Base-by-base conservation (phyloP, 2,797 vertebrate genomes). In the Sebastes alutus region DNA sequence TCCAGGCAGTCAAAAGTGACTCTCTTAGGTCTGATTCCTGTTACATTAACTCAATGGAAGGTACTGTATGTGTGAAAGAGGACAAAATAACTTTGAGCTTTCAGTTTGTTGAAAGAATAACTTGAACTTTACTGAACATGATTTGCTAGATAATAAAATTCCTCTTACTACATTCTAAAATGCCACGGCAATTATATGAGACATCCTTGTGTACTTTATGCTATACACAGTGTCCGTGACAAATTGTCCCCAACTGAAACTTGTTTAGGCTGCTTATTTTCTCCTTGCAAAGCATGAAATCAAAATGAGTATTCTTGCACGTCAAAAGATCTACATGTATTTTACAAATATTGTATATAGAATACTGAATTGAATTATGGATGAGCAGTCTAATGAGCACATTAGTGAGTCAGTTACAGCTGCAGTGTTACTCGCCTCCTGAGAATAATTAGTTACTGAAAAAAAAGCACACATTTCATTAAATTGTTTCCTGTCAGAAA, bases 101-200 rank as follows among this genome's bases (percentile, higher is more conserved):
- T 61, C 29, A 68, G 27, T 61, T 69, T 61, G 54, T 42, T 78
- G 42, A 81, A 79, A 61, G 29, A 81, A 77, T 35, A 49, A 18
- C 66, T 77, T 83, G 61, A 85, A 82, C 80, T 85, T 88, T 83
- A 75, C 72, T 46, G 52, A 75, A 80, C 38, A 80, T 77, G 85
- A 87, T 70, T 70, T 49, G 58, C 65, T 86, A 63, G 69, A 86
- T 84, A 82, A 87, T 81, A 79, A 77, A 66, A 27, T 72, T 75
- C 42, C 75, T n/a, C 42, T 18, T 46, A 46, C 18, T 46, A 46
- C 16, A 46, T 6, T 77, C 60, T 77, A 76, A 83, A 91, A 88
- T 85, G 80, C 49, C 80, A 85, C 30, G 1, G 73, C 76, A 83
- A 83, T 87, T 85, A 85, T 32, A 59, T 12, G 68, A 82, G 30